Base-by-base conservation (phyloP, 2,113 vertebrate species). In the Reinhardtius hippoglossoides region DNA sequence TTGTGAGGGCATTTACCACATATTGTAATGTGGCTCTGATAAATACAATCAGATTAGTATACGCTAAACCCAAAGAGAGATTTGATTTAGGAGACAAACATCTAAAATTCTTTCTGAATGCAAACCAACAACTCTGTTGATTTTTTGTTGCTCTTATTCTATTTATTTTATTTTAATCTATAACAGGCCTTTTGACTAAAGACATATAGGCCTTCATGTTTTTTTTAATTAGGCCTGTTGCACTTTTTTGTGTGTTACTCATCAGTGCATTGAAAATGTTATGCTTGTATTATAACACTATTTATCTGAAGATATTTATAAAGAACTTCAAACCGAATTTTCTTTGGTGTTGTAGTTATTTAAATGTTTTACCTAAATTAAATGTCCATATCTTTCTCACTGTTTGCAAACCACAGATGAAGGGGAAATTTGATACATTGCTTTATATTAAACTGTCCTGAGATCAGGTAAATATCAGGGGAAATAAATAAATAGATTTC, bases 271-370 rank as follows among this genome's bases (percentile, higher is more conserved):
- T 88, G 50, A 75, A 86, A 80, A 86, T 87, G 85, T 85, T 62
- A 86, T 90, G 88, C 85, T 82, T 93, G 87, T 91, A 93, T 92
- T 87, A 88, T 86, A 90, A 85, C 70, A 76, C 66, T 90, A 89
- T 94, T 87, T 90, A 92, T 89, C 87, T 90, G 78, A 84, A 90
- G 83, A 93, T 84, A 92, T 93, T 92, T 92, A 94, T 93, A 93
- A 92, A 93, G 89, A 87, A 92, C 65, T 80, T 87, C 69, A 87
- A 92, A 83, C 67, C 15, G 37, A 73, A 81, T 56, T 40, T 71
- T 48, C 23, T 42, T 63, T 72, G 59, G 24, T 84, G 82, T 84
- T 70, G 76, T 69, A 81, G 14, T 88, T 87, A 76, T 87, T 92
- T 78, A 15, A 59, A 71, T 40, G 13, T 1, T 16, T 31, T 2